Base-by-base conservation (phyloP, 2,888 invertebrate genomes). In the Rhagonycha lutea region DNA sequence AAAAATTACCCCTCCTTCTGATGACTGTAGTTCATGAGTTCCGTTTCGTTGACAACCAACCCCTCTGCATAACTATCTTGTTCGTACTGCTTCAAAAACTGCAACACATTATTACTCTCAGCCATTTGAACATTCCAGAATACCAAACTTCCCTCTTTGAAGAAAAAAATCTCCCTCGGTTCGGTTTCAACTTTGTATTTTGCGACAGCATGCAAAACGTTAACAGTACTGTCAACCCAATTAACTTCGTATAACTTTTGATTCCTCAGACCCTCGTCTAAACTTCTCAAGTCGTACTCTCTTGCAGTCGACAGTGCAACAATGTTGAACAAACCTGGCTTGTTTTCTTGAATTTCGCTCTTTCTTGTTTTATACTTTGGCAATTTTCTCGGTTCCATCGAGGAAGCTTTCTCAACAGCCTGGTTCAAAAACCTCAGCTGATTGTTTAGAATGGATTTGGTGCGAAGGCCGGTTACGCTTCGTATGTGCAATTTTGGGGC, bases 71-170 rank as follows among this genome's bases (percentile, higher is more conserved):
- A 96, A 63, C 94, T 90, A 80, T 94, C 94, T 8, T 90, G 89
- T 86, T 94, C 92, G 82, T 89, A 94, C 12, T 89, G 87, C 79
- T 90, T 92, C 70, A 97, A 86, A 87, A 96, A 95, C 61, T 91
- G 89, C 18, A 97, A 87, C 0, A 97, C 90, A 88, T 94, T 95
- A 78, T 91, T 91, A 60, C 93, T 92, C 85, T 97, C 97, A 70
- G 95, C 83, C 80, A 96, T 95, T 0, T 93, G 91, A 83, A 96
- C 92, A 87, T 97, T 97, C 97, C 97, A 97, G 86, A 98, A 93
- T 0, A 98, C 96, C 0, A 96, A 92, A 2, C 95, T 94, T 0
- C 98, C 98, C 87, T 98, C 97, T 32, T 95, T 91, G 60, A 96
- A 98, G 87, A 98, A 95, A 85, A 95, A 96, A 79, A 98, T 94